phyloP scores from a whole-genome alignment of 2,888 invertebrate species.

The Eilema depressum region DNA sequence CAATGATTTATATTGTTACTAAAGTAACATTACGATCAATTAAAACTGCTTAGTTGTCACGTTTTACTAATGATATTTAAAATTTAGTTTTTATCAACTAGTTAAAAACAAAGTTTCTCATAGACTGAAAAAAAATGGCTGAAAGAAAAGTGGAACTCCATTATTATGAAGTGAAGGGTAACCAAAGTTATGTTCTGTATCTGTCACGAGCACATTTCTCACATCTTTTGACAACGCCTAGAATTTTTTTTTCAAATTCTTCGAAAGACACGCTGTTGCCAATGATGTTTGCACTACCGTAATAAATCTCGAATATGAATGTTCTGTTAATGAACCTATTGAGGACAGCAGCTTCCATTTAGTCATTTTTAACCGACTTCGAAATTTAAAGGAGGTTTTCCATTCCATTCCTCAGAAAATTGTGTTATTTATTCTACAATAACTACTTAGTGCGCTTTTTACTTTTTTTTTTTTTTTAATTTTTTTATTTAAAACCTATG shows the following conservation, averaged over 20 bases:
- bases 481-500: no score
- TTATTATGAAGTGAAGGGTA: not conserved
- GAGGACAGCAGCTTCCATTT: not conserved
- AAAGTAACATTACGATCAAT: no score
- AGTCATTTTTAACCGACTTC: not conserved
- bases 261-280: not conserved
- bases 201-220: not conserved
- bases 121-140: no score
- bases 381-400: not conserved
- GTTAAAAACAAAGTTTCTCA: no score
- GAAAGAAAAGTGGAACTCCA: not conserved
- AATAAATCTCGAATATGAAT: not conserved
- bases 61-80: no score
- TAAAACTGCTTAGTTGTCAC: no score
- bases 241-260: not conserved
- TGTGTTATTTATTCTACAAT: no score
- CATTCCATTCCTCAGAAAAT: not conserved
- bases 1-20: no score
- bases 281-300: not conserved
- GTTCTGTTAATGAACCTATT: not conserved
- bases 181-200: not conserved
- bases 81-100: no score
- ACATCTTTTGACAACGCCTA: not conserved
- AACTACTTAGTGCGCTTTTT: no score
- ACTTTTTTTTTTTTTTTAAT: no score